Base-by-base conservation (phyloP, 2,113 vertebrate species). In the Neodontobutis hainanensis region DNA sequence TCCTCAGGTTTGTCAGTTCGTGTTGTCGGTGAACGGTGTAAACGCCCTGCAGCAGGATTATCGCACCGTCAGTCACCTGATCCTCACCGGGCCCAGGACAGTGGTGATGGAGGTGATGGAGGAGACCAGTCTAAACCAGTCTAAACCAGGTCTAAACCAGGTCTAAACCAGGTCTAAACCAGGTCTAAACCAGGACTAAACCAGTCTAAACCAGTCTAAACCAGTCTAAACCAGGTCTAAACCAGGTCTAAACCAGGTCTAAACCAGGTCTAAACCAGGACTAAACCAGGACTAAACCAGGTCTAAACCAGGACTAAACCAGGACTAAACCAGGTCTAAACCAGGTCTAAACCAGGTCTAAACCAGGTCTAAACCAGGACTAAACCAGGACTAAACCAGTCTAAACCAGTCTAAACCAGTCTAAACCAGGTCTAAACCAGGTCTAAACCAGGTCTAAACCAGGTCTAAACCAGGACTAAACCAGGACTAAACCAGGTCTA, bases 21-120 rank as follows among this genome's bases (percentile, higher is more conserved):
- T 97, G 0, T 92, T 97, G 45, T 95, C 95, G 0, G 94, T 97
- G 69, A 97, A 96, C 0, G 93, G 95, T 1, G 87, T 94, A 38
- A 95, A 94, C 0, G 95, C 96, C 15, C 92, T 97, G 2, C 80
- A 95, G 0, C 90, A 94, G 45, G 94, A 97, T 88, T 97, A 96
- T 86, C 91, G 94, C 82, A 92, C 92, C 1, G 93, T 97, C 70
- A 97, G 95, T 90, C 94, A 93, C n/a, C 93, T 95, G 82, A 95
- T 97, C 68, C 90, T 97, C 11, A 97, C 94, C 0, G 96, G 96
- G 5, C 95, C 95, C 11, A 91, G 94, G 53, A 95, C 94, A 0
- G 91, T 97, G 19, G 92, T 95, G 78, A 95, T 97, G 95, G 96
- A 96, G 85, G 94, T 97, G 63, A 97, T 97, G 95, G 95, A 97